These are phyloP conservation scores for Zaprionus lineosus DNA, from an alignment of 2,888 invertebrate genomes.

Conservation along the genomic window DNA sequence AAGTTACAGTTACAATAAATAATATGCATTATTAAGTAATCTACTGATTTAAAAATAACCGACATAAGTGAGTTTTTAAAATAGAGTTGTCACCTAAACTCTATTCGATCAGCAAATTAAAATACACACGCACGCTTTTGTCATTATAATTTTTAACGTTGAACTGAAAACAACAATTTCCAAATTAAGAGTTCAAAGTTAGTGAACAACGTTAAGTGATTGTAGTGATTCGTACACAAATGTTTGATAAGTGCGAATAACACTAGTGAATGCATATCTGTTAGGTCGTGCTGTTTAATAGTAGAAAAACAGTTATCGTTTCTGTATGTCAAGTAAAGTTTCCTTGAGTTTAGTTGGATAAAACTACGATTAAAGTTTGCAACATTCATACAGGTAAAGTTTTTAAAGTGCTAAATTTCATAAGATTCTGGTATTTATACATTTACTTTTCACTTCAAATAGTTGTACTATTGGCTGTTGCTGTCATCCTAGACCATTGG, in stretches of 20 bases:
- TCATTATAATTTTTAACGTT: slow-evolving; percentile 59
- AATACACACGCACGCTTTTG: slow-evolving; percentile 71
- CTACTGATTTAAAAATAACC: slow-evolving; percentile 57
- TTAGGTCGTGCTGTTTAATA: not conserved
- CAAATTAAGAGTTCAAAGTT: slow-evolving; percentile 7
- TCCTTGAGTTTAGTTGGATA: not conserved
- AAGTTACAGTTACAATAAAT: not conserved
- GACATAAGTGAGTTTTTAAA: slow-evolving; percentile 23
- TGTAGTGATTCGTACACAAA: not conserved
- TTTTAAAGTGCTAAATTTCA: not conserved
- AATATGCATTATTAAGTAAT: not conserved
- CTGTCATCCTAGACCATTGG: slow-evolving; percentile 1
- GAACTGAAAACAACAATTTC: slow-evolving; percentile 33
- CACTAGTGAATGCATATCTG: not conserved
- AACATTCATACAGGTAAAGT: slow-evolving; percentile 18
- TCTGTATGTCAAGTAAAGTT: slow-evolving; percentile 3
- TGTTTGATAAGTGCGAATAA: not conserved
- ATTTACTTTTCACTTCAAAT: not conserved
- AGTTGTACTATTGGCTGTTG: slow-evolving; percentile 17
- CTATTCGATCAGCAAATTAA: slow-evolving; percentile 63
- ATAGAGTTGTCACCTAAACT: slow-evolving; percentile 63
- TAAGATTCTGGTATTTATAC: too few relatives aligned
- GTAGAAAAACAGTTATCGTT: slow-evolving; percentile 30
- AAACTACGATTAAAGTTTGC: not conserved
- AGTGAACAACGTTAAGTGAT: not conserved